Evolutionary conservation across 2,797 vertebrate species (phyloP), one percentile per base, ranked within the genome.

Genomic region (Tangara arthus): DNA sequence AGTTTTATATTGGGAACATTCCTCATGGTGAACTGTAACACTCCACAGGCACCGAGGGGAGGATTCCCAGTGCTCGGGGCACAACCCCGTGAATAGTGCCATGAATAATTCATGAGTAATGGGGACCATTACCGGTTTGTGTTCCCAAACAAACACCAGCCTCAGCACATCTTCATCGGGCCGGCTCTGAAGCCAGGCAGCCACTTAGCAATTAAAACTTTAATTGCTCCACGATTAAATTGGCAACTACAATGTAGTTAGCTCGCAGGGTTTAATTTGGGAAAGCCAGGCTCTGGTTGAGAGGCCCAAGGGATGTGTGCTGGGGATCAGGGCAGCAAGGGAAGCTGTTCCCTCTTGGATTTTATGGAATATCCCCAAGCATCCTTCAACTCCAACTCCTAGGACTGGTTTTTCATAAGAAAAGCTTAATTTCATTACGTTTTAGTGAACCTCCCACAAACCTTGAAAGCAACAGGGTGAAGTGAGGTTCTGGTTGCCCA

Each of bases 281-380:
- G 47, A 24, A 73, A 41, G 50, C 0, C 0, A 15, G 30, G 47
- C 46, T 64, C 28, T 41, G 55, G 32, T 23, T 6, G 11, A 23
- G 44, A 28, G 30, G 56, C 12, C 11, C 8, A 5, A 26, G 22
- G 30, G n/a, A 2, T 0, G 0, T 0, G 2, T 28, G 22, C 4
- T 34, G 12, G 41, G 61, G 30, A 28, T 11, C 15, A 6, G 50
- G 63, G 8, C 55, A 85, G n/a, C 2, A 6, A 52, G 30, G 64
- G 41, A 50, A 87, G 37, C 41, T 1, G 1, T 10, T 35, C 7
- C 12, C 21, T 21, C 30, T 53, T 53, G 89, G 37, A 17, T 76
- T 53, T 63, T 6, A 0, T 14, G 13, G 63, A 34, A n/a, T 42
- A 49, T 27, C 55, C 35, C 14, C 35, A 6, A 24, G 9, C 23